Evolutionary conservation across 2,797 vertebrate genomes (phyloP), one percentile per base, ranked within the genome.

Genomic region (Coracias cyanogaster): DNA sequence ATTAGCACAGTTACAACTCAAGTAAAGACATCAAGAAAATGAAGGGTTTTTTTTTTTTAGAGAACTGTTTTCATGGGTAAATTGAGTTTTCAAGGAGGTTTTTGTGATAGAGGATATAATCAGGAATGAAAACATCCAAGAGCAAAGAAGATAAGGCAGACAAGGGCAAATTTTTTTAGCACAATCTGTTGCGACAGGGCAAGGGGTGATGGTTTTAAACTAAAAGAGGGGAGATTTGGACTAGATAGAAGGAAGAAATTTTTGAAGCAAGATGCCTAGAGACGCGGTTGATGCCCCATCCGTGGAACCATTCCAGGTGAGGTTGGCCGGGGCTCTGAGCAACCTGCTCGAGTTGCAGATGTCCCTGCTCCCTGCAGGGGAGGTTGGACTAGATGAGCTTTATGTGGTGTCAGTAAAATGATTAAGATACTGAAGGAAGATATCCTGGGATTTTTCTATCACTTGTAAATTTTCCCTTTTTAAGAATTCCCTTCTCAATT

Each of bases 401-500:
- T 51, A 60, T 14, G 22, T 0, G 6, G 21, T 86, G 52, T 65
- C 37, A 65, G 26, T 17, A 9, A 0, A 0, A 74, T 58, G 85
- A 91, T 86, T 74, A 94, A 91, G 76, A 71, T 12, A 66, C 15
- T 0, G 6, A 71, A 64, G 76, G 72, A 83, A 70, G 62, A 66
- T 51, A 79, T 17, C 9, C 31, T 37, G 62, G 73, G 48, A 87
- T 82, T 93, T 67, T 82, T 77, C 74, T 77, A 43, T 85, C 28
- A 8, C 39, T 93, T 71, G 31, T 39, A 22, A 80, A 82, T 90
- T 73, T 78, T 35, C 13, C 37, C 29, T 16, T 33, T 31, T 86
- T 67, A 16, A 8, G 61, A 93, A 90, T 65, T 91, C 46, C 43
- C 15, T 67, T 86, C 70, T 79, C 87, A 55, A 4, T 95, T 94